These are phyloP conservation scores for Xerus inauris DNA, from an alignment of 2,113 vertebrate genomes.

Conservation along the genomic window DNA sequence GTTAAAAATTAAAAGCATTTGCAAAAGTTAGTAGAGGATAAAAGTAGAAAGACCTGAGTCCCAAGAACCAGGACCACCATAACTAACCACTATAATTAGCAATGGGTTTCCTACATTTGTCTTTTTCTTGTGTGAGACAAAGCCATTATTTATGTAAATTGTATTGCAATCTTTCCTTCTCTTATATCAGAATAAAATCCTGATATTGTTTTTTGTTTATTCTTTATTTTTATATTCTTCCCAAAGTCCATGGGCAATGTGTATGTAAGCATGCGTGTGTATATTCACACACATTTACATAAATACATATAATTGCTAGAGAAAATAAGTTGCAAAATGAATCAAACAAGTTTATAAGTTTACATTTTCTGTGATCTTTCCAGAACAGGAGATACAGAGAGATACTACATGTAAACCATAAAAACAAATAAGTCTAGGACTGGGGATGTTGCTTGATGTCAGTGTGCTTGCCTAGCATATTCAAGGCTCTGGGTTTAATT, in stretches of 20 bases:
- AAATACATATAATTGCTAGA: not conserved
- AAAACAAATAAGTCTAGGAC: not conserved
- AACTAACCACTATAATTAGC: not conserved
- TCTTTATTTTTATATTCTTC: not conserved
- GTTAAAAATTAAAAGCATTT: not conserved
- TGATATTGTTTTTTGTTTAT: not conserved
- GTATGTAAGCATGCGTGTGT: accelerated
- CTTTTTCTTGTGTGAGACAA: not conserved
- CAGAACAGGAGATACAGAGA: not conserved
- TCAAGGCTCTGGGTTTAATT: too few species aligned
- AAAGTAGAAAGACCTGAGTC: not conserved
- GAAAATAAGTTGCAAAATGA: not conserved
- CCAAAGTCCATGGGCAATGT: not conserved
- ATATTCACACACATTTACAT: not conserved
- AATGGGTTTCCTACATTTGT: not conserved
- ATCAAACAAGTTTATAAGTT: not conserved
- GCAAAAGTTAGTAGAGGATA: not conserved
- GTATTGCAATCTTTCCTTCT: not conserved
- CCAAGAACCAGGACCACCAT: not conserved
- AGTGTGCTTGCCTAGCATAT: too few species aligned
- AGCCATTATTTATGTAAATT: not conserved
- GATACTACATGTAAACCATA: not conserved
- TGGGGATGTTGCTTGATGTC: too few species aligned
- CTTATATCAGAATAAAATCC: not conserved
- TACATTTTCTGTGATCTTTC: not conserved